Percentiles rank a stretch among this genome's conserved stretches.
Conservation (phyloP, 2,888 invertebrate genomes). For the Scaptomyza tumidula region DNA sequence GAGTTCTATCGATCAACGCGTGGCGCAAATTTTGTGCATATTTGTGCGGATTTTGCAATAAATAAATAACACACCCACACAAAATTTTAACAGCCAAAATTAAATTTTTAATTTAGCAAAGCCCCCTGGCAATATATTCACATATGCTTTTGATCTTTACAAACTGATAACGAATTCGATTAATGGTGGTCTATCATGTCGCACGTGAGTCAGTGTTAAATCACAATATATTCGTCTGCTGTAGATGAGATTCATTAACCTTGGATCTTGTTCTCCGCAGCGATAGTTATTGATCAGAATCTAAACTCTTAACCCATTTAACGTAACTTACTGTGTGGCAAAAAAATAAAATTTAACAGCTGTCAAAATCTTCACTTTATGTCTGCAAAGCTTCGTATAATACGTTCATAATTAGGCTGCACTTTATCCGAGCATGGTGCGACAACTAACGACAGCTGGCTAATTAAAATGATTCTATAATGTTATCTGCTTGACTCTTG, state of each 20-base stretch:
- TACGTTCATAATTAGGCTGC: too few relatives aligned
- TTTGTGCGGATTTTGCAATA: constrained; percentile 14
- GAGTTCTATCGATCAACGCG: constrained; percentile 19
- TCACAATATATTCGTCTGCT: neutral
- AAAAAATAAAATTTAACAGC: too few relatives aligned
- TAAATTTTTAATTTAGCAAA: neutral
- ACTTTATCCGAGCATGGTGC: neutral
- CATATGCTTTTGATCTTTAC: constrained; percentile 27
- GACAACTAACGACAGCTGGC: too few relatives aligned
- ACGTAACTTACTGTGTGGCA: too few relatives aligned
- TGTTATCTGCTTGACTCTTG: too few relatives aligned
- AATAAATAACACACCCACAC: constrained; percentile 39
- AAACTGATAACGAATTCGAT: constrained; percentile 33
- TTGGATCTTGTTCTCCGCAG: too few relatives aligned
- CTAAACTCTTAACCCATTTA: neutral
- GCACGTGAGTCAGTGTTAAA: neutral
- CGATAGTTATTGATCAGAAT: too few relatives aligned
- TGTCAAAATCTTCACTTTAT: too few relatives aligned
- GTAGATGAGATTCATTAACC: too few relatives aligned
- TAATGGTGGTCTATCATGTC: neutral
- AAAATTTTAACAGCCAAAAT: constrained; percentile 1
- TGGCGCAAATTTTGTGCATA: constrained; percentile 23
- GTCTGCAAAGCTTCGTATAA: too few relatives aligned
- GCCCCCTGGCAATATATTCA: neutral
- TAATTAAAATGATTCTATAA: too few relatives aligned